Base-by-base conservation (phyloP, 2,797 vertebrate genomes). In the Naso thynnoides region DNA sequence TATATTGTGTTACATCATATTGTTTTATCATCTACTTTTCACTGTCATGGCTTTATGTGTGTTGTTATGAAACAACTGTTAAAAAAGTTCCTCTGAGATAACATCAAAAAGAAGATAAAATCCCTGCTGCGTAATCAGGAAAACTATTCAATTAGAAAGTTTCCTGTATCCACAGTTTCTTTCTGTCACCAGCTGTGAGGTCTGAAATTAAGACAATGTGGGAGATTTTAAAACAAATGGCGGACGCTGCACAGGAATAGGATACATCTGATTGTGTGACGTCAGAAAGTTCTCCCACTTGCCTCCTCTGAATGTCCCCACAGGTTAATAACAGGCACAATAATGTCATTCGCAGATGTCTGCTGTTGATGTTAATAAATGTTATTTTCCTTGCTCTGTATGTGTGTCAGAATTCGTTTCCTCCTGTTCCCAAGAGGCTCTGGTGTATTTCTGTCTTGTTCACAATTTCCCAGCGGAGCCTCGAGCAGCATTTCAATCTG, bases 311-410 rank as follows among this genome's bases (percentile, higher is more conserved):
- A 56, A 42, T 49, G 62, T 82, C 68, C 69, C 74, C 58, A 73
- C 15, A 42, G 56, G 57, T 69, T 74, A 64, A 55, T 41, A 79
- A 83, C 44, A 70, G 45, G 67, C 33, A 4, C 42, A 9, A 26
- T 82, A 84, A 89, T 88, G 77, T 76, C 45, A 48, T 87, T 45
- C 50, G 74, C 89, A 89, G 83, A 92, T 89, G 89, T 84, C 60
- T 59, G 11, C 49, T 36, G 31, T 59, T 76, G 63, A 63, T 65
- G 55, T 54, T 39, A 36, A 60, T 68, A 19, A 42, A 74, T 71
- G 70, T 79, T 79, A 76, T 82, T 78, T 83, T 68, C 48, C 60
- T 70, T 21, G 21, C 24, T 63, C 29, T 60, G 58, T 59, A 27
- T 61, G 64, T 67, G 42, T 59, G 53, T 77, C 65, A 41, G 47